These are phyloP conservation scores for Hipparchia semele DNA, from an alignment of 2,888 invertebrate species.

Conservation along the genomic window DNA sequence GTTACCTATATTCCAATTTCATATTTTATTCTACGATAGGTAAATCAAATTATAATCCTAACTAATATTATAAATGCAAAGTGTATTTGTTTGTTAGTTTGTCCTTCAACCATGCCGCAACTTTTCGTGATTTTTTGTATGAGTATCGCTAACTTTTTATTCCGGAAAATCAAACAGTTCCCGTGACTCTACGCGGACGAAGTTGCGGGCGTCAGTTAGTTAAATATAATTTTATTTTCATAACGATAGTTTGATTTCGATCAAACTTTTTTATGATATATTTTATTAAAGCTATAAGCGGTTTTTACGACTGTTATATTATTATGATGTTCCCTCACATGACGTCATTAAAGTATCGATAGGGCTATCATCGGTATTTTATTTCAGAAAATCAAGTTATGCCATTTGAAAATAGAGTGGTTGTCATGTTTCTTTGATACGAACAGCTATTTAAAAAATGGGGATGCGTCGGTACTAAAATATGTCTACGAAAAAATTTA, in stretches of 20 bases:
- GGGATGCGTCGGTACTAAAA: no score
- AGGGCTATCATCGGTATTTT: neutral
- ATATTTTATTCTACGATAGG: neutral
- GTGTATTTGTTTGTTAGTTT: no score
- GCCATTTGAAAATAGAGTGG: neutral
- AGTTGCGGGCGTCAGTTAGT: no score
- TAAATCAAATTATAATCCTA: no score
- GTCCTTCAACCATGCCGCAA: no score
- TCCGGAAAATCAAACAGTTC: no score
- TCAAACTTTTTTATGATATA: slow-evolving; percentile 1
- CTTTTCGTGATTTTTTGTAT: no score
- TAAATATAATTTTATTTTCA: neutral
- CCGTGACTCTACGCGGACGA: no score
- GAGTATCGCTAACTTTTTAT: no score
- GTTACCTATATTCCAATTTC: neutral
- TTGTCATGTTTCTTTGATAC: neutral
- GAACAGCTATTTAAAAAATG: no score
- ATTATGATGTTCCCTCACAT: neutral
- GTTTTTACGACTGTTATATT: slow-evolving; percentile 13
- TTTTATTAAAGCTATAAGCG: slow-evolving; percentile 9
- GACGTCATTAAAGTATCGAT: slow-evolving; percentile 8
- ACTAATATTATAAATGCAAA: no score
- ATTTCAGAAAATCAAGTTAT: neutral
- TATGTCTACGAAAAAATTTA: no score
- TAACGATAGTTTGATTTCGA: slow-evolving; percentile 8